These are phyloP conservation scores for Nebria salina DNA, from an alignment of 2,888 invertebrate genomes.

Conservation along the genomic window DNA sequence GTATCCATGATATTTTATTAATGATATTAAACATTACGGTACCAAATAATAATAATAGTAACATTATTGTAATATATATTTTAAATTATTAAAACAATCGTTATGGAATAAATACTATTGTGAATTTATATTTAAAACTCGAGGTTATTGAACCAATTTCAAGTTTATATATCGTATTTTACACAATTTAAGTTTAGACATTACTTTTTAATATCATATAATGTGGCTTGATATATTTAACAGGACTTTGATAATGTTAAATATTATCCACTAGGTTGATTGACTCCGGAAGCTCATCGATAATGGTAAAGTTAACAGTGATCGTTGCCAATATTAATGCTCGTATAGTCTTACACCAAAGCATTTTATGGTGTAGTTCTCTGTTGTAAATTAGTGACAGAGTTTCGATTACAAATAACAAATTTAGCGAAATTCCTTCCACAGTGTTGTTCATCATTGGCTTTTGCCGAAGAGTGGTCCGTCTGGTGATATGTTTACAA, in stretches of 20 bases:
- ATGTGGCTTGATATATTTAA: neutral
- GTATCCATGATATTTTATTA: neutral
- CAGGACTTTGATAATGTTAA: neutral
- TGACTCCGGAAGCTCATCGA: slow-evolving; percentile 23
- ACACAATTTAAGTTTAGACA: no score
- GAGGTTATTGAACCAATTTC: no score
- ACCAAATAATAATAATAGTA: no score
- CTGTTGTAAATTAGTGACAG: slow-evolving; percentile 37
- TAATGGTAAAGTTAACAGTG: slow-evolving; percentile 45
- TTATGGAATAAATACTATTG: no score
- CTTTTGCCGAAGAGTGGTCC: neutral
- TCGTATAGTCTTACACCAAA: slow-evolving; percentile 36
- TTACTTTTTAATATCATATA: neutral
- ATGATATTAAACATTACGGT: neutral
- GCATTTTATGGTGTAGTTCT: slow-evolving; percentile 42
- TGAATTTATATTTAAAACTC: no score
- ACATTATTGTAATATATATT: no score
- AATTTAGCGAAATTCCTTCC: neutral
- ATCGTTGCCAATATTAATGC: slow-evolving; percentile 11
- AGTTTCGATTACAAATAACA: neutral
- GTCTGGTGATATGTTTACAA: neutral
- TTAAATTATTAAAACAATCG: no score
- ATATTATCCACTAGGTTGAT: neutral
- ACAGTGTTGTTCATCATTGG: neutral
- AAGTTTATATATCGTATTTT: no score